A percentile compares a stretch with the other conserved stretches of the same genome.
Evolutionary conservation across 2,797 vertebrate species (phyloP).

Genomic region (Tragelaphus eurycerus): DNA sequence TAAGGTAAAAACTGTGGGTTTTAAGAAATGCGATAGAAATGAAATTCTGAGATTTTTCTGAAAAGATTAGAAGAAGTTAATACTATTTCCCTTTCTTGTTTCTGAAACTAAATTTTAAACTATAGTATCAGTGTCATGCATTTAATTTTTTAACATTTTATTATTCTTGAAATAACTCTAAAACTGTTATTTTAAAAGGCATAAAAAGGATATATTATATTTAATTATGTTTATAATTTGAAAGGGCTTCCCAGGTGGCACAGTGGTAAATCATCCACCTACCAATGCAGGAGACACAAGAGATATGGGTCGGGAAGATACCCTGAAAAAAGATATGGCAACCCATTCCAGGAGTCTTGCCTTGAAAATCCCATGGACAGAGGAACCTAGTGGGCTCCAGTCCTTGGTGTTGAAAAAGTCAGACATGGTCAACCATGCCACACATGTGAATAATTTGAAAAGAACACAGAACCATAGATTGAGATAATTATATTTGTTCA

Average conservation of each 20-base stretch:
- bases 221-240: background rate
- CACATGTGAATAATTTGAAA: background rate
- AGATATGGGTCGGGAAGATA: background rate
- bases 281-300: background rate
- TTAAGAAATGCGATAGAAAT: background rate
- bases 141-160: background rate
- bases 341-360: background rate
- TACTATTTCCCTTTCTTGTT: background rate
- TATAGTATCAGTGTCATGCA: background rate
- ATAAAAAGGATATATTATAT: background rate
- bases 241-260: background rate
- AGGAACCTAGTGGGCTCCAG: background rate
- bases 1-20: background rate
- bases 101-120: conserved; percentile 5
- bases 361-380: background rate
- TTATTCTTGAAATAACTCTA: background rate
- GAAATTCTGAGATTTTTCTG: background rate
- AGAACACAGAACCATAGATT: background rate
- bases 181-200: background rate
- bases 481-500: background rate
- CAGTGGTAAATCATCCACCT: background rate
- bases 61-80: background rate
- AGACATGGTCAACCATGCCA: background rate
- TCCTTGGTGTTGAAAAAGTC: background rate
- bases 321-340: background rate